These are phyloP conservation scores for Rhyacophila evoluta DNA, from an alignment of 2,888 invertebrate genomes.

Conservation along the genomic window DNA sequence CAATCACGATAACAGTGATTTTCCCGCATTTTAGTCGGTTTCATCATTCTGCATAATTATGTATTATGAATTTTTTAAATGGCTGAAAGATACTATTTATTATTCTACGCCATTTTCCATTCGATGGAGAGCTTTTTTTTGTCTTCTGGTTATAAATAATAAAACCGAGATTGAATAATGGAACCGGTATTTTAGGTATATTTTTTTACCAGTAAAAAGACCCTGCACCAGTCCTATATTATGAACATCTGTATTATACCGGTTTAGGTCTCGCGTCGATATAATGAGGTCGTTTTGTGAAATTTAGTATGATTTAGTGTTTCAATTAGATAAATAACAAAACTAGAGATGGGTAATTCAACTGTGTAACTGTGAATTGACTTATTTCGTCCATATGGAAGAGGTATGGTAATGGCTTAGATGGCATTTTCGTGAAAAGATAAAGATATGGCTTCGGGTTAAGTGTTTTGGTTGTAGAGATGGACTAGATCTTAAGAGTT, in stretches of 20 bases:
- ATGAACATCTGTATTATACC: not conserved
- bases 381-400: not conserved
- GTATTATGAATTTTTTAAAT: too few species aligned
- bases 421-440: not conserved
- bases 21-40: too few species aligned
- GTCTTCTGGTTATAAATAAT: too few species aligned
- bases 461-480: not conserved
- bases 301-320: not conserved
- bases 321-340: not conserved
- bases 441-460: not conserved
- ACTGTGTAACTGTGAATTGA: not conserved
- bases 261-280: not conserved
- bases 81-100: too few species aligned
- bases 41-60: too few species aligned
- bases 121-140: too few species aligned
- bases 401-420: not conserved
- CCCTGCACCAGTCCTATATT: not conserved
- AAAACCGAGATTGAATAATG: too few species aligned
- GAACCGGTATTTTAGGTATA: too few species aligned
- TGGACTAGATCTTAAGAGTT: too few species aligned
- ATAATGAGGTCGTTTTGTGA: conserved; percentile 12
- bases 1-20: too few species aligned
- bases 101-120: too few species aligned
- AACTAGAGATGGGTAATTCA: not conserved
- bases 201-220: too few species aligned